phyloP scores from a whole-genome alignment of 1,140 invertebrate species.

The Magallana ariakensis region DNA sequence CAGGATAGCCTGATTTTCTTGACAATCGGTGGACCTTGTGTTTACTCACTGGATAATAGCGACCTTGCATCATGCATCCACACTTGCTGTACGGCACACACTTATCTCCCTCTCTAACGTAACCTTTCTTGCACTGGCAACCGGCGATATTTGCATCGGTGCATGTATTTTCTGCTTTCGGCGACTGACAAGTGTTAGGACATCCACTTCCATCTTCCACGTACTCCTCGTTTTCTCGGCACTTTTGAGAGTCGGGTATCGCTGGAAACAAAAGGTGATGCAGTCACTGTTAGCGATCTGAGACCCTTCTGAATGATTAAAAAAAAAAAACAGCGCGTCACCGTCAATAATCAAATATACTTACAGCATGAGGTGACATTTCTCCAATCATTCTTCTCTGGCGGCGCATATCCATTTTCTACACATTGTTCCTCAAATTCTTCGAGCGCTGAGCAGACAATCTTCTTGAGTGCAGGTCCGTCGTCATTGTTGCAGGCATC shows the following conservation, averaged over 20 bases:
- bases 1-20: too few species aligned
- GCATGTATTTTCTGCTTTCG: not conserved
- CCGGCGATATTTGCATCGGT: not conserved
- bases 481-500: slow-evolving; percentile 5
- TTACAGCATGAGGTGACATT: slow-evolving; percentile 71
- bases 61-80: not conserved
- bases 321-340: too few species aligned
- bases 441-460: not conserved
- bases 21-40: too few species aligned
- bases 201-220: slow-evolving; percentile 14
- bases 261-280: slow-evolving; percentile 25
- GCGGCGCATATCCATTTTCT: not conserved
- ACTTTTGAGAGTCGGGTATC: not conserved
- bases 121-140: slow-evolving; percentile 34
- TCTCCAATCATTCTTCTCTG: slow-evolving; percentile 7
- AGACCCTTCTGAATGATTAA: too few species aligned
- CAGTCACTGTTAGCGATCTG: too few species aligned
- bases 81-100: slow-evolving; percentile 36
- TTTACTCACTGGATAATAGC: not conserved
- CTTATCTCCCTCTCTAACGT: slow-evolving; percentile 24
- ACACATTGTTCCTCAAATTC: not conserved
- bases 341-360: not conserved
- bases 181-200: not conserved
- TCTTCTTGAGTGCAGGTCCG: not conserved
- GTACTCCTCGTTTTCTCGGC: slow-evolving; percentile 22